Percentiles rank a stretch among this genome's conserved stretches.
phyloP scores from a whole-genome alignment of 1,140 invertebrate species.

The Ostrea edulis region DNA sequence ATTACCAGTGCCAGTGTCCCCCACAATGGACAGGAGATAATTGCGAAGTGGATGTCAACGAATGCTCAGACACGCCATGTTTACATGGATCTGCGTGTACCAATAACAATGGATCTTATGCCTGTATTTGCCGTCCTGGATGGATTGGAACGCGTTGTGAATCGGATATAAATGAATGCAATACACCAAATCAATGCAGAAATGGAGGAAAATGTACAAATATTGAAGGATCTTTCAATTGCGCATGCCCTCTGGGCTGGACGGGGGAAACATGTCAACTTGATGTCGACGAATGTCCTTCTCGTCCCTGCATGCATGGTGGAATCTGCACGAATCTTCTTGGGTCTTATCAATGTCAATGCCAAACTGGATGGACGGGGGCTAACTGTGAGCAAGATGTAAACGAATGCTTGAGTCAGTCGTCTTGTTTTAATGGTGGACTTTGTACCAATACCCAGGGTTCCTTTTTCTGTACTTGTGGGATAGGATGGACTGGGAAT shows the following conservation, averaged over 20 bases:
- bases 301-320: slow-evolving; percentile 37
- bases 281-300: slow-evolving; percentile 45
- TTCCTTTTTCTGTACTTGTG: slow-evolving; percentile 27
- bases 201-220: slow-evolving; percentile 36
- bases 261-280: background rate
- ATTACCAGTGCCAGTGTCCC: slow-evolving; percentile 34
- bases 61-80: slow-evolving; percentile 26
- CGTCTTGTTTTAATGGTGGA: slow-evolving; percentile 15
- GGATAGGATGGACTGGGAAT: background rate
- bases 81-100: slow-evolving; percentile 5
- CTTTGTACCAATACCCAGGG: slow-evolving; percentile 36
- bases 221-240: slow-evolving; percentile 39
- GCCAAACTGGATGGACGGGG: slow-evolving; percentile 30
- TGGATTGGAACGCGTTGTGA: slow-evolving; percentile 40
- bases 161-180: slow-evolving; percentile 45
- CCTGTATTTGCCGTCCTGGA: slow-evolving; percentile 22
- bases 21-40: slow-evolving; percentile 35
- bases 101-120: slow-evolving; percentile 14
- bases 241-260: slow-evolving; percentile 42
- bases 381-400: slow-evolving; percentile 44
- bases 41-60: slow-evolving; percentile 45
- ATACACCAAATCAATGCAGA: slow-evolving; percentile 10
- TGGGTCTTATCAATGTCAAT: slow-evolving; percentile 22
- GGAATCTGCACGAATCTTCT: slow-evolving; percentile 20
- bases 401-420: slow-evolving; percentile 18